Evolutionary conservation across 2,888 invertebrate species (phyloP).

Genomic region (Cantharis rufa): DNA sequence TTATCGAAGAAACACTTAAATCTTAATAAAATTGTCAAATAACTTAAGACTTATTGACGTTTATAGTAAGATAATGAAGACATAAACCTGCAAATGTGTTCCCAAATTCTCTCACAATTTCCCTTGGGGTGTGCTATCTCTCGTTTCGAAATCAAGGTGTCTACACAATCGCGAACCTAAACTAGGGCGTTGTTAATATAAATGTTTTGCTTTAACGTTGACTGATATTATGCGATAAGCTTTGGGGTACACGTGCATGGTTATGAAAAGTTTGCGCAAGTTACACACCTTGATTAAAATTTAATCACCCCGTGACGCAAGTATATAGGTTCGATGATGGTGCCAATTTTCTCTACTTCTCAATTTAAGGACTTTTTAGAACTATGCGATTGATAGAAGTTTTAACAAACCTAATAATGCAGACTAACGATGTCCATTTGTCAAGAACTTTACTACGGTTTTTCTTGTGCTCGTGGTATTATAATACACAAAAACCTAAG

Average conservation of each 20-base stretch:
- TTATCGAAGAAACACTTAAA: conserved; percentile 26
- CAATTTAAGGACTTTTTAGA: not conserved
- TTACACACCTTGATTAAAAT: conserved; percentile 25
- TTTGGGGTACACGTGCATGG: conserved; percentile 9
- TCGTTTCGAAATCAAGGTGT: conserved; percentile 33
- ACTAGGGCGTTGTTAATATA: conserved; percentile 29
- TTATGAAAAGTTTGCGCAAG: conserved; percentile 33
- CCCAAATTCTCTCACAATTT: conserved; percentile 42
- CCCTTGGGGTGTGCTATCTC: conserved; percentile 36
- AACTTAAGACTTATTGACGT: conserved; percentile 45
- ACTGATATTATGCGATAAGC: conserved; percentile 15
- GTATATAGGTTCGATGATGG: not conserved
- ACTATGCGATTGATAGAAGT: conserved; percentile 11
- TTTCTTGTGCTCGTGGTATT: conserved; percentile 26
- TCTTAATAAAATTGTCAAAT: conserved; percentile 39
- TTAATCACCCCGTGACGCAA: not conserved
- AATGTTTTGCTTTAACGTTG: conserved; percentile 16
- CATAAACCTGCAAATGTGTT: conserved; percentile 42
- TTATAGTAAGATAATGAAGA: conserved; percentile 49
- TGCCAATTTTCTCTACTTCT: not conserved
- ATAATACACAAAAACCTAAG: conserved; percentile 8
- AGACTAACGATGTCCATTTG: conserved; percentile 42
- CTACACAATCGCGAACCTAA: conserved; percentile 15
- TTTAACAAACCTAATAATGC: conserved; percentile 41
- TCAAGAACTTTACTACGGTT: conserved; percentile 38